These are phyloP conservation scores for Puffinus mauretanicus DNA, from an alignment of 2,113 vertebrate species.

Conservation along the genomic window DNA sequence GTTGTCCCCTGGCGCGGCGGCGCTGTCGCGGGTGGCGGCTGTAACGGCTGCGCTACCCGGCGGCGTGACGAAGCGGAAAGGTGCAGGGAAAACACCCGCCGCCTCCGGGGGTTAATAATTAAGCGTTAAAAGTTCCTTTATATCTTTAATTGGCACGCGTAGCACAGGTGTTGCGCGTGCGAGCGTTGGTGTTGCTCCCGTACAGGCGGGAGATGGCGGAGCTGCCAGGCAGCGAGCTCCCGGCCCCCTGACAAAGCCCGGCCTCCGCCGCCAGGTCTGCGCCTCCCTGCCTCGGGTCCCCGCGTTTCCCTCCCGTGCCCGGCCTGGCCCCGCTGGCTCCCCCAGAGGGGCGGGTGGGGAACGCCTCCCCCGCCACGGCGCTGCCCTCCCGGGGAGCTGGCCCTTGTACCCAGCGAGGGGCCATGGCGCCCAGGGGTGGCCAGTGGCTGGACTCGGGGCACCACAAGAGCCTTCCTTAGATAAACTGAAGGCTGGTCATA, in stretches of 20 bases:
- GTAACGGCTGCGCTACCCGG: neutral
- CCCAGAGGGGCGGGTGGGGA: neutral
- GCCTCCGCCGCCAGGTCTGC: too few species aligned
- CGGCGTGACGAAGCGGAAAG: neutral
- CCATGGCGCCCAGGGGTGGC: fast-evolving
- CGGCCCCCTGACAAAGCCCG: too few species aligned
- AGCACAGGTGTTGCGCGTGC: neutral
- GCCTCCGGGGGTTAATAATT: neutral
- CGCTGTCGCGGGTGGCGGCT: constrained; percentile 38
- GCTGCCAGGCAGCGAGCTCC: neutral
- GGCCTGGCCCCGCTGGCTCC: neutral
- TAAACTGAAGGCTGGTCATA: fast-evolving
- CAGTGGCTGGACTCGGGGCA: fast-evolving
- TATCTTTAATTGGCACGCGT: neutral
- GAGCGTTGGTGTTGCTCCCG: neutral
- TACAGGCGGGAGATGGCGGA: constrained; percentile 5
- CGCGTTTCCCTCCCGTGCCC: too few species aligned
- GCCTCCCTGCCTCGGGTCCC: too few species aligned
- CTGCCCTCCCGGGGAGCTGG: neutral
- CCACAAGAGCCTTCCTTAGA: neutral
- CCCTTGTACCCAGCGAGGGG: fast-evolving
- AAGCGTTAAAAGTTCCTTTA: neutral
- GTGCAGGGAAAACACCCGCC: neutral
- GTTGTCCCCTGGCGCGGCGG: neutral
- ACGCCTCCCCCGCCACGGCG: fast-evolving